Percentiles rank a stretch among this genome's conserved stretches.
Evolutionary conservation across 2,797 vertebrate species (phyloP).

Genomic region (Urocyon cinereoargenteus): DNA sequence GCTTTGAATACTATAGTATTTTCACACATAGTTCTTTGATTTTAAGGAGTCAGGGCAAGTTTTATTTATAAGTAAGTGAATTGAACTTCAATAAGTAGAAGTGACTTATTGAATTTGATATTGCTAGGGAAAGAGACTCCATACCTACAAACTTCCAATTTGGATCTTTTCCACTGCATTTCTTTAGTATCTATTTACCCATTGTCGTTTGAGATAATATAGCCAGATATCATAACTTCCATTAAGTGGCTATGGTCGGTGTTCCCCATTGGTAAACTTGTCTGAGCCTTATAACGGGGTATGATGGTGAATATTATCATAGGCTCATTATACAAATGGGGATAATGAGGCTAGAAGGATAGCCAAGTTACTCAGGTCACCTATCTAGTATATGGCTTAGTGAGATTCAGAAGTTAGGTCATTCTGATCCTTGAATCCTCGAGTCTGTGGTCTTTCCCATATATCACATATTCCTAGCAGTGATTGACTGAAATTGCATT

Average conservation of each 20-base stretch:
- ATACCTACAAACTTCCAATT: background rate
- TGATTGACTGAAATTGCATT: background rate
- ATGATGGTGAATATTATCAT: background rate
- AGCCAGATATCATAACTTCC: background rate
- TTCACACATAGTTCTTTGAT: background rate
- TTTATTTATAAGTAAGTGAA: background rate
- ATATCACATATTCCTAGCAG: background rate
- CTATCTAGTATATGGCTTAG: background rate
- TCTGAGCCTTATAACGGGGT: background rate
- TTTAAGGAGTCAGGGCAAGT: background rate
- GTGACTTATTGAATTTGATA: background rate
- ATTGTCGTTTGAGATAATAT: background rate
- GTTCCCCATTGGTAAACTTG: background rate
- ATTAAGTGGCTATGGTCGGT: background rate
- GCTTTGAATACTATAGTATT: background rate
- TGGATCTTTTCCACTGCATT: background rate
- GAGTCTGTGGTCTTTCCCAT: background rate
- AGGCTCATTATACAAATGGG: background rate
- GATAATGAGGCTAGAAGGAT: background rate
- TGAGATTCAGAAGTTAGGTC: background rate
- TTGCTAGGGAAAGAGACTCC: background rate
- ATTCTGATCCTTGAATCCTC: background rate
- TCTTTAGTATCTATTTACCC: background rate
- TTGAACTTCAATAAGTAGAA: background rate
- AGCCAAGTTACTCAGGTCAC: background rate